phyloP scores from a whole-genome alignment of 1,140 invertebrate genomes.

The Drosophila guanche region DNA sequence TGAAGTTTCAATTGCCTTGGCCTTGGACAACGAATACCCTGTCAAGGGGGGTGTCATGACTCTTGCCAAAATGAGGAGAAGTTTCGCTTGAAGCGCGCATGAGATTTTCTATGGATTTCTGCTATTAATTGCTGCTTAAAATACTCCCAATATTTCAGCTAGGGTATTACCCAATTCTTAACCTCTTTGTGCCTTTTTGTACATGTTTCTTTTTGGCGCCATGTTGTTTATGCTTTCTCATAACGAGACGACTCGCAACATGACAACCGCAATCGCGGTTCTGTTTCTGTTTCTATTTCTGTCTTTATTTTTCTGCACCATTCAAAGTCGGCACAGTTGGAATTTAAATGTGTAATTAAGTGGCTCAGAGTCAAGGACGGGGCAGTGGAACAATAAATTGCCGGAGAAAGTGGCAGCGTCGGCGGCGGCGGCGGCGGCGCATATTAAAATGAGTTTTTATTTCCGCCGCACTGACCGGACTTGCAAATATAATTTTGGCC shows the following conservation, averaged over 20 bases:
- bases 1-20: constrained; percentile 18
- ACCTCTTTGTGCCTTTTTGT: neutral
- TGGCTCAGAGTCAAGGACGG: constrained; percentile 21
- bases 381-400: constrained; percentile 19
- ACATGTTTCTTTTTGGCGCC: constrained; percentile 19
- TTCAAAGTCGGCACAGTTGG: constrained; percentile 59
- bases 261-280: constrained; percentile 13
- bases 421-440: constrained; percentile 44
- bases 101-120: neutral
- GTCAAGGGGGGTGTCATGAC: no score
- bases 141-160: neutral
- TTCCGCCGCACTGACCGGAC: constrained; percentile 13
- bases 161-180: neutral
- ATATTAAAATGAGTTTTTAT: constrained; percentile 70
- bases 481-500: constrained; percentile 38
- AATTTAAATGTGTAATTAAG: constrained; percentile 75
- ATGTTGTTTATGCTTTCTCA: constrained; percentile 52
- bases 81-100: neutral
- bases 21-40: constrained; percentile 13
- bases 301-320: neutral
- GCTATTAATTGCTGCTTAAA: neutral
- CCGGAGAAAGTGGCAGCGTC: constrained; percentile 45
- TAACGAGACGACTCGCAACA: constrained; percentile 35
- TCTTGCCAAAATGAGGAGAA: neutral
- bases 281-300: constrained; percentile 7